Percentiles rank a stretch among this genome's conserved stretches.
These are phyloP conservation scores for Phocides pigmalion DNA, from an alignment of 1,140 invertebrate species.

Conservation along the genomic window DNA sequence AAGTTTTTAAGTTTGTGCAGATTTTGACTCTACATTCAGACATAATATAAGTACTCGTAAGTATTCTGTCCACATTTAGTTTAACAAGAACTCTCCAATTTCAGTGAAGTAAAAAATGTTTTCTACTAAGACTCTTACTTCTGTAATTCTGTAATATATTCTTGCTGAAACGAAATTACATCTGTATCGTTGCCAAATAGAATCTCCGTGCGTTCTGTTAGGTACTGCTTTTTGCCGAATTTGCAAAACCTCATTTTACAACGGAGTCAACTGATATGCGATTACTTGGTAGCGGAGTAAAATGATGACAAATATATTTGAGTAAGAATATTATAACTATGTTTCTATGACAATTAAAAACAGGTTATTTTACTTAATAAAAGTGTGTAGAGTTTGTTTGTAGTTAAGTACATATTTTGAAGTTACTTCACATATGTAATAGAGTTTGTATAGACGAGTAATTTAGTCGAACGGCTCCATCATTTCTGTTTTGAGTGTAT, in stretches of 20 bases:
- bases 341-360: no score
- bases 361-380: no score
- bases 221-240: slow-evolving; percentile 26
- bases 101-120: not conserved
- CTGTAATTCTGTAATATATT: no score
- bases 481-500: not conserved
- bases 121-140: not conserved
- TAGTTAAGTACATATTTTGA: no score
- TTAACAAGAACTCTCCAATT: not conserved
- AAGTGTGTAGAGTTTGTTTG: no score
- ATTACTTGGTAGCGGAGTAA: no score
- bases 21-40: not conserved
- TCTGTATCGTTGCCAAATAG: slow-evolving; percentile 20
- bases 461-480: not conserved
- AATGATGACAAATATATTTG: not conserved
- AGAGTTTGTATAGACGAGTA: not conserved
- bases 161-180: slow-evolving; percentile 8
- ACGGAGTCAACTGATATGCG: not conserved
- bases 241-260: slow-evolving; percentile 16
- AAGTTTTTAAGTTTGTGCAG: no score
- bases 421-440: no score
- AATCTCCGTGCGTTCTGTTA: slow-evolving; percentile 7
- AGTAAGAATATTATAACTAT: no score
- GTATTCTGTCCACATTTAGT: no score
- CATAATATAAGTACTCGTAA: not conserved